Conservation (phyloP, 2,113 vertebrate genomes). For the Hippolais icterina region DNA sequence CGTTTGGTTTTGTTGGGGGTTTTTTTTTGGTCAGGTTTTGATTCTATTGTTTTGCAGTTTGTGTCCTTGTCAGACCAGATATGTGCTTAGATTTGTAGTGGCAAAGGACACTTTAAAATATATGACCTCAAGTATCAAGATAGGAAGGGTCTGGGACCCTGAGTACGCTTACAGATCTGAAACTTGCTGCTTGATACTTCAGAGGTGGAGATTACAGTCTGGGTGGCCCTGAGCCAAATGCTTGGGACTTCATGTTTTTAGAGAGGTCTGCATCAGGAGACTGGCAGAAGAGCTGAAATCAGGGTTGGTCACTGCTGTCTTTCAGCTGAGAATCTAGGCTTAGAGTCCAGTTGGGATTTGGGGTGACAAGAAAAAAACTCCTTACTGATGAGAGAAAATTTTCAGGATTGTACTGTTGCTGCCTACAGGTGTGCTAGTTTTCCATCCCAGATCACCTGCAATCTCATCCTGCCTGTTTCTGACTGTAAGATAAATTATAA, state of each 20-base stretch:
- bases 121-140: background rate
- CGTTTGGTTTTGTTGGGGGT: no score
- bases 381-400: background rate
- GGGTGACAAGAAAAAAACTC: fast-evolving
- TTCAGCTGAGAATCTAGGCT: background rate
- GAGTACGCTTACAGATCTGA: background rate
- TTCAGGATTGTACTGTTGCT: background rate
- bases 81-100: background rate
- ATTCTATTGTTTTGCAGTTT: background rate
- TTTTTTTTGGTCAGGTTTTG: background rate
- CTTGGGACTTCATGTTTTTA: background rate
- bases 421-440: background rate
- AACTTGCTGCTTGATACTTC: background rate
- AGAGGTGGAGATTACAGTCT: background rate
- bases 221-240: background rate
- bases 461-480: background rate
- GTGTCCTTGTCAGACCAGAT: background rate
- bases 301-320: background rate
- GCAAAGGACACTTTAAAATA: background rate
- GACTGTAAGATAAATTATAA: background rate
- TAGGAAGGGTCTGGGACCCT: background rate
- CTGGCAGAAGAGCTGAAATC: background rate
- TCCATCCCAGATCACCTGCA: background rate
- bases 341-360: background rate
- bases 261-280: background rate